Percentiles rank a stretch among this genome's conserved stretches.
Evolutionary conservation across 2,113 vertebrate species (phyloP).

Genomic region (Silurus asotus): DNA sequence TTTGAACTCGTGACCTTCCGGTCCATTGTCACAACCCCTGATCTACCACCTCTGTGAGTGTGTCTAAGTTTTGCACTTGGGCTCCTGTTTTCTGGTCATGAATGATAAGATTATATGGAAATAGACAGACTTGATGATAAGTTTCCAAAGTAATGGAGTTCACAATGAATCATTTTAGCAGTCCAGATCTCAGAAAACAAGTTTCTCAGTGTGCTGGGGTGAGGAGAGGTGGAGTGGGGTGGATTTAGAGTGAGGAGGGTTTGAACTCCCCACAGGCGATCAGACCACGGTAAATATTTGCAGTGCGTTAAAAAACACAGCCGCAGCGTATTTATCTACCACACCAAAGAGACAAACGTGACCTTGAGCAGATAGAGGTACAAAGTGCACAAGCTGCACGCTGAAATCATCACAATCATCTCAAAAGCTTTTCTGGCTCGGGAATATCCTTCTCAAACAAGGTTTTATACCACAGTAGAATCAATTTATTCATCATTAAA

Average conservation of each 20-base stretch:
- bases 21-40: too few relatives aligned
- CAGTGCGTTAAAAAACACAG: slow-evolving; percentile 34
- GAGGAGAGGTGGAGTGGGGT: too few relatives aligned
- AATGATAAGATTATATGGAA: slow-evolving; percentile 26
- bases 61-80: too few relatives aligned
- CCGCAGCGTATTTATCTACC: slow-evolving; percentile 53
- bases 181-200: slow-evolving; percentile 33
- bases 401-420: neutral
- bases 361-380: slow-evolving; percentile 24
- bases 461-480: neutral
- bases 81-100: too few relatives aligned
- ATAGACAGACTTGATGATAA: neutral
- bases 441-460: neutral
- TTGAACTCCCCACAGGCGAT: neutral
- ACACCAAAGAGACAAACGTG: slow-evolving; percentile 49
- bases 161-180: neutral
- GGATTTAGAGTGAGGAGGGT: too few relatives aligned
- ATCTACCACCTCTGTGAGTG: too few relatives aligned
- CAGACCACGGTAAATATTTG: slow-evolving; percentile 57
- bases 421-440: neutral
- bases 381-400: neutral
- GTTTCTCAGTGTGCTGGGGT: neutral
- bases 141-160: neutral
- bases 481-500: neutral
- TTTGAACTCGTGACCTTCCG: too few relatives aligned